Conservation (phyloP, 2,797 vertebrate genomes). For the Rhynchotus rufescens region DNA sequence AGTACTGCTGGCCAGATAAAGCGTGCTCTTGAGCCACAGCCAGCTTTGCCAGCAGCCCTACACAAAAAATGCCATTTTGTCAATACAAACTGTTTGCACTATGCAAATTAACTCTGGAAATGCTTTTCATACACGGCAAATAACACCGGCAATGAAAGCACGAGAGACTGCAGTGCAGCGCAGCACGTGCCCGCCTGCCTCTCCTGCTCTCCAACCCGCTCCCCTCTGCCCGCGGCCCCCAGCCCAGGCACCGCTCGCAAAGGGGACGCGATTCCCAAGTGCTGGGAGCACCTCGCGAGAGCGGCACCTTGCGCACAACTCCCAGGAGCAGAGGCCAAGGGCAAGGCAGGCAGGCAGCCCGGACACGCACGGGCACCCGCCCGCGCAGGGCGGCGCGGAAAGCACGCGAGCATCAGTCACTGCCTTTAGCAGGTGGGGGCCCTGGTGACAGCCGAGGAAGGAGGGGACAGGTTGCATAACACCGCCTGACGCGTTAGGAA, state of each 20-base stretch:
- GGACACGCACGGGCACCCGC: not conserved
- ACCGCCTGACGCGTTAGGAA: conserved; percentile 43
- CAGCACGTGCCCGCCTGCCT: too few species aligned
- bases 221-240: too few species aligned
- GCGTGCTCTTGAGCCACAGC: conserved; percentile 56
- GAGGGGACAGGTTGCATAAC: conserved; percentile 55
- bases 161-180: not conserved
- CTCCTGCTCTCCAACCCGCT: too few species aligned
- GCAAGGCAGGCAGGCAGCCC: not conserved
- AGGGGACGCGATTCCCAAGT: too few species aligned
- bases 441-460: not conserved
- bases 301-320: not conserved
- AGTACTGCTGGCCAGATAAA: conserved; percentile 71
- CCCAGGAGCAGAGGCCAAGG: rapidly evolving
- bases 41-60: conserved; percentile 52
- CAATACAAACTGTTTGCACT: conserved; percentile 80
- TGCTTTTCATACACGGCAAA: conserved; percentile 73
- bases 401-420: conserved; percentile 4
- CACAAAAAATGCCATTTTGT: conserved; percentile 74
- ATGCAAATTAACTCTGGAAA: conserved; percentile 80
- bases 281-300: too few species aligned
- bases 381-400: not conserved
- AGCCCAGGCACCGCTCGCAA: too few species aligned
- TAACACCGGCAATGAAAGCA: conserved; percentile 60
- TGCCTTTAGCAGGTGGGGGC: not conserved